Conservation (phyloP, 2,113 vertebrate genomes). For the Nestor notabilis region DNA sequence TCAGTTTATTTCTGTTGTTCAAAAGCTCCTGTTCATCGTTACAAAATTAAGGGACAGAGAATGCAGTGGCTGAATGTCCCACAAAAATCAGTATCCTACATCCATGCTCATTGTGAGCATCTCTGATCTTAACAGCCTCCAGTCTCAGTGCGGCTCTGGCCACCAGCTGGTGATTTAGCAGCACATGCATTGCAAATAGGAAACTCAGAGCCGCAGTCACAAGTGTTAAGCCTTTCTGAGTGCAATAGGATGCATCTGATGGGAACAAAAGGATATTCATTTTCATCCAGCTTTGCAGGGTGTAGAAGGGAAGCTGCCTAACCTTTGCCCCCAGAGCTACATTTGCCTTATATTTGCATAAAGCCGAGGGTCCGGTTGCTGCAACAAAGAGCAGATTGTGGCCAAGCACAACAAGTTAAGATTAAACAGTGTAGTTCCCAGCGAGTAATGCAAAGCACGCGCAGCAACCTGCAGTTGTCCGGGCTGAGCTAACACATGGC, state of each 20-base stretch:
- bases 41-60: neutral
- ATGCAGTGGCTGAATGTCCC: neutral
- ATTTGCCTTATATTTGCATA: neutral
- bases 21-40: neutral
- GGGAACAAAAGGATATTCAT: neutral
- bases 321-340: neutral
- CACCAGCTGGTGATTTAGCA: neutral
- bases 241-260: neutral
- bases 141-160: neutral
- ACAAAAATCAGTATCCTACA: neutral
- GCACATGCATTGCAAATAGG: neutral
- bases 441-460: fast-evolving
- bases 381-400: neutral
- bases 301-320: neutral
- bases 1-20: neutral
- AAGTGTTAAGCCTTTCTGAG: neutral
- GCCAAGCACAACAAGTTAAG: neutral
- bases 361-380: neutral
- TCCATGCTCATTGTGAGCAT: fast-evolving
- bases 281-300: neutral
- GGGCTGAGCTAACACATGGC: fast-evolving
- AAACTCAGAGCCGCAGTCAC: neutral
- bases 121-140: neutral
- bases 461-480: neutral
- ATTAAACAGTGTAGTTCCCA: neutral